Base-by-base conservation (phyloP, 2,797 vertebrate species). In the Meriones psammophilus region DNA sequence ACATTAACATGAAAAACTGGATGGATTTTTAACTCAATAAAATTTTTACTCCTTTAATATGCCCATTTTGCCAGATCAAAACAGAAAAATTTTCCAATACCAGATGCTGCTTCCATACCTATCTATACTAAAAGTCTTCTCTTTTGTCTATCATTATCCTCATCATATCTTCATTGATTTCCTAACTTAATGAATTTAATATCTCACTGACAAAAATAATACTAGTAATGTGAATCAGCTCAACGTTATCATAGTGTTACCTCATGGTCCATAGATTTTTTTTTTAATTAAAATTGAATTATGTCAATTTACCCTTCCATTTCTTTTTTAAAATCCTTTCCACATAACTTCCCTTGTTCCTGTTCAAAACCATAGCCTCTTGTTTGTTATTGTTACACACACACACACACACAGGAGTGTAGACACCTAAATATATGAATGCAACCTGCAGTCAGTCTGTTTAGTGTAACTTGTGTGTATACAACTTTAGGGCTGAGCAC, bases 21-120 rank as follows among this genome's bases (percentile, higher is more conserved):
- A 78, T 28, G 60, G 28, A 85, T 76, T 85, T 96, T 83, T 73
- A 93, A 73, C 46, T 84, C 78, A 36, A 2, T 94, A n/a, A 58
- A 86, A 92, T 80, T 94, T 96, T 76, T 64, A 26, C 7, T 87
- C 46, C n/a, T 83, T 73, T 58, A 58, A 6, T 77, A 54, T 10
- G 4, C 50, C 26, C 56, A 77, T 89, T 30, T 94, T n/a, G 33
- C 26, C 10, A 80, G 46, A 73, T 66, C 4, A 81, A 93, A 54
- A 76, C 50, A 60, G 10, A 91, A 56, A 78, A 78, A 42, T 50
- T 76, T 66, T 74, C 42, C 28, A 18, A 26, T 8, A 39, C 33
- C 2, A 69, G 58, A 56, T 76, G 18, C 8, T 42, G 64, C 42
- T 71, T 54, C 36, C 8, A 13, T 28, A 3, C 5, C 9, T 39